Evolutionary conservation across 2,113 vertebrate genomes (phyloP).

Genomic region (Chionis minor): DNA sequence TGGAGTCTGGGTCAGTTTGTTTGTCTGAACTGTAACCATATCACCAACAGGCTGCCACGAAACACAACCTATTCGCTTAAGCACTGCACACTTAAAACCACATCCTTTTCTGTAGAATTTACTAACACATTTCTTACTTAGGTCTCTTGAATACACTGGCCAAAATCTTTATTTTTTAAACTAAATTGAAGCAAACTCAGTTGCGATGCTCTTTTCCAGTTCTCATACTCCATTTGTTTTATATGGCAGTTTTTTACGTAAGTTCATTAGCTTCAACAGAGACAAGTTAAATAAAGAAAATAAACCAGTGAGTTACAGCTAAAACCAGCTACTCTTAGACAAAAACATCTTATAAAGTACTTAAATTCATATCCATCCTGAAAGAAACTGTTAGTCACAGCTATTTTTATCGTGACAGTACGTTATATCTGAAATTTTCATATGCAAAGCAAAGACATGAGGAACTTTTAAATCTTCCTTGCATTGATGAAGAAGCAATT

Average conservation of each 20-base stretch:
- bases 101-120: background rate
- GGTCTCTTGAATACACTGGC: background rate
- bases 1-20: too few species aligned
- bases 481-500: background rate
- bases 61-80: rapidly evolving
- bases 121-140: background rate
- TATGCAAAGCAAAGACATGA: background rate
- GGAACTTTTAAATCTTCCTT: background rate
- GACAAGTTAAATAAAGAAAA: background rate
- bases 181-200: background rate
- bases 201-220: background rate
- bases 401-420: background rate
- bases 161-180: background rate
- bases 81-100: rapidly evolving
- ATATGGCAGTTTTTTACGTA: background rate
- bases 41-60: background rate
- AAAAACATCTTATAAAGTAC: background rate
- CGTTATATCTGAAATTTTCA: background rate
- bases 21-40: background rate
- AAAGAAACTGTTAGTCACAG: background rate
- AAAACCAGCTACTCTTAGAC: background rate
- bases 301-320: background rate
- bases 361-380: background rate
- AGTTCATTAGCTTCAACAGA: background rate
- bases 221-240: background rate